Evolutionary conservation across 2,797 vertebrate species (phyloP), one percentile per base, ranked within the genome.

Genomic region (Anisognathus igniventris): DNA sequence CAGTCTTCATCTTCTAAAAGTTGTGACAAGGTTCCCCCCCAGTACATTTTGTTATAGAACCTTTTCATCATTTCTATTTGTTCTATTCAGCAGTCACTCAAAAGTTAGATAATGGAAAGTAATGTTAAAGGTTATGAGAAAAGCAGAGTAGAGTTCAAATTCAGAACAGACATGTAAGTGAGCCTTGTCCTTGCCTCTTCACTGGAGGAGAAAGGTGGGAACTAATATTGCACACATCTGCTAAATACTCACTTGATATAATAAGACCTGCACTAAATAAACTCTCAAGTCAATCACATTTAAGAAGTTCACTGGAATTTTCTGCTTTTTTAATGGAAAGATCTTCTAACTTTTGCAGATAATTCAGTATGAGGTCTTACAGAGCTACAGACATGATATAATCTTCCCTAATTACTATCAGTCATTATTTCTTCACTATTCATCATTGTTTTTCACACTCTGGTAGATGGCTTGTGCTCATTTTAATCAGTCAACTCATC

Each of bases 401-500:
- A 83, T 78, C 54, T 92, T 85, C 50, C 30, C 31, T 89, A 87
- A 95, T 94, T 85, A 86, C 37, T 65, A 35, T 45, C 57, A 80
- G 27, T 37, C 50, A 39, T 85, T 90, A 74, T 54, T 94, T 67
- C 83, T 92, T 73, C 72, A 75, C 25, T 72, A 80, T 75, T 88
- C 42, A 74, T 87, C 58, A 30, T 65, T 87, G 57, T 28, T 96
- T 85, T 79, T 79, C 23, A 23, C 50, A 72, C 51, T 84, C 54
- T 70, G 45, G 21, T 80, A 88, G 71, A 84, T 90, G 77, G 70
- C 68, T 90, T 87, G 65, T 66, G 64, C 75, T 92, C 57, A 95
- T 90, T 94, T 91, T 93, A 94, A 95, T 96, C 94, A 93, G 58
- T 93, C 88, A 96, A 76, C 89, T 97, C 94, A 97, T 85, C 92